Conservation (phyloP, 2,888 invertebrate genomes). For the Orthosia gracilis region DNA sequence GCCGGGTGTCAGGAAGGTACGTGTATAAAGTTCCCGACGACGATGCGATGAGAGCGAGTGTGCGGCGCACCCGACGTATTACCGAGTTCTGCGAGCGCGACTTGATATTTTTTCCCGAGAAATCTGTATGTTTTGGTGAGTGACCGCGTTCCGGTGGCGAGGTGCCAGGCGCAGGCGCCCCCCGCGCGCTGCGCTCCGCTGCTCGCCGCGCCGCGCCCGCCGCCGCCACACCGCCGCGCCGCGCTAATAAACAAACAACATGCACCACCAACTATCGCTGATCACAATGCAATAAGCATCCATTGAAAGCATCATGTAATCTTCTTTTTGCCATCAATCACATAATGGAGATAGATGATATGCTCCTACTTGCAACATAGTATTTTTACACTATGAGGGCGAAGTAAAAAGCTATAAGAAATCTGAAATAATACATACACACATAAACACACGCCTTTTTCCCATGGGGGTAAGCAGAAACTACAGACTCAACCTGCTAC, state of each 20-base stretch:
- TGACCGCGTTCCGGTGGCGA: conserved; percentile 83
- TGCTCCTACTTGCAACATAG: too few relatives aligned
- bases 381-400: background rate
- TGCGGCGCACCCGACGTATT: conserved; percentile 88
- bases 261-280: conserved; percentile 11
- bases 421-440: too few relatives aligned
- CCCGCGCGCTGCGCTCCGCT: conserved; percentile 56
- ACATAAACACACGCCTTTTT: too few relatives aligned
- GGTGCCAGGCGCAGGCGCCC: conserved; percentile 77
- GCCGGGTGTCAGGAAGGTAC: conserved; percentile 5
- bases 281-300: background rate
- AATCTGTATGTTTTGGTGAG: conserved; percentile 84
- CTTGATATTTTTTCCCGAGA: conserved; percentile 81
- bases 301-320: background rate
- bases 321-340: background rate
- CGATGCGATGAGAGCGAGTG: conserved; percentile 19
- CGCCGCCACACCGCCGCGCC: conserved; percentile 27
- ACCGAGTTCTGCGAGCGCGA: conserved; percentile 91
- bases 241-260: conserved; percentile 61
- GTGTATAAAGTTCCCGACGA: conserved; percentile 13
- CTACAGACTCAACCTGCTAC: too few relatives aligned
- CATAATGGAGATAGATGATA: background rate
- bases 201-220: conserved; percentile 48
- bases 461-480: too few relatives aligned
- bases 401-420: background rate